Base-by-base conservation (phyloP, 2,113 vertebrate species). In the Bostrychus sinensis region DNA sequence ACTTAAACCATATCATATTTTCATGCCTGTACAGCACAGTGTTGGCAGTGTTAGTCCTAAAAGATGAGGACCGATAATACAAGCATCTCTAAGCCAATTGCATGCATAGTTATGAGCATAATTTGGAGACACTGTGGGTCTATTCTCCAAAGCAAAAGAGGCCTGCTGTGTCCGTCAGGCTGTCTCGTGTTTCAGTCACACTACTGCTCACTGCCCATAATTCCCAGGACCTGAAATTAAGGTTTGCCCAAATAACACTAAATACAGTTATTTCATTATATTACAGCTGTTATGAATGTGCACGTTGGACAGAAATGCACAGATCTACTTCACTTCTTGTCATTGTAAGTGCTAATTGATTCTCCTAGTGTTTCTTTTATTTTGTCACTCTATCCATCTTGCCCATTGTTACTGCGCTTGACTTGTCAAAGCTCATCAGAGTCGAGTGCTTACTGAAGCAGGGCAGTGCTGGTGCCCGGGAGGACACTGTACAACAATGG, bases 171-270 rank as follows among this genome's bases (percentile, higher is more conserved):
- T 81, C 70, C 45, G 34, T 68, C 69, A 59, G 80, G 51, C 81
- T 67, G 72, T 88, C 88, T 91, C 67, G 36, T 68, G 69, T 88
- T 89, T 83, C 59, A 64, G 74, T 83, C 76, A 74, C 69, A 71
- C 77, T 19, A 50, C 73, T 62, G 53, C 66, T 82, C 62, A 68
- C n/a, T 85, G 78, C 82, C 87, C 81, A 83, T 57, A 80, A 82
- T 88, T 69, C 84, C 82, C 72, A 66, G 45, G 11, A 26, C 12
- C 22, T 12, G 13, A 48, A 48, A 26, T 48, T 25, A 13, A 1
- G 22, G 45, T 25, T 25, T 48, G 22, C 22, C 22, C 45, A 26
- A 48, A 20, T 13, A 48, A 20, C 45, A 48, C 4, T 23, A 7
- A 13, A 25, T 22, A n/a, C n/a, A n/a, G 20, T 20, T 23, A 14